Conservation (phyloP, 2,888 invertebrate genomes). For the Pyrrhosoma nymphula region DNA sequence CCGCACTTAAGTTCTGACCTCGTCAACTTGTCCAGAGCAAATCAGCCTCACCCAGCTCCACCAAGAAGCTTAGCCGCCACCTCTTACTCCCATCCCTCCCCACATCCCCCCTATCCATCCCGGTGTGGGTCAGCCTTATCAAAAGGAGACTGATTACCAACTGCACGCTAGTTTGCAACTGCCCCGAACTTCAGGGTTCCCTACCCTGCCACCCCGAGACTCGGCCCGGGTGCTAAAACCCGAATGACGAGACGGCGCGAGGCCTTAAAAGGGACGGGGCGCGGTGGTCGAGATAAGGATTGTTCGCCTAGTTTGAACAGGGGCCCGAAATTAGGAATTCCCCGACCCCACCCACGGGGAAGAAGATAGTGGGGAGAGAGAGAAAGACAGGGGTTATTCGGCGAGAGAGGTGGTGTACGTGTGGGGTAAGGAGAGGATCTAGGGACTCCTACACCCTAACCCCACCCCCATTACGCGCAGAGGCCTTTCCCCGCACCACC, state of each 20-base stretch:
- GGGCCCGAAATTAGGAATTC: slow-evolving; percentile 12
- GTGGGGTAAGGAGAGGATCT: too few relatives aligned
- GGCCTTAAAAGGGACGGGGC: not conserved
- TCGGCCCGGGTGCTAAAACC: slow-evolving; percentile 2
- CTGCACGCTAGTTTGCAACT: slow-evolving; percentile 45
- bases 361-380: not conserved
- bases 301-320: slow-evolving; percentile 27
- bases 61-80: not conserved
- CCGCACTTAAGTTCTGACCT: not conserved
- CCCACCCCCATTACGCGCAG: too few relatives aligned
- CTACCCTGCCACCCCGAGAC: not conserved
- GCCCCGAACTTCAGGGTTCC: not conserved
- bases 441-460: too few relatives aligned
- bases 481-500: too few relatives aligned
- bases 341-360: slow-evolving; percentile 26
- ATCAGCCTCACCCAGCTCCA: not conserved
- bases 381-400: not conserved
- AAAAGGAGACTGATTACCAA: slow-evolving; percentile 50
- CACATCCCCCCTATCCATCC: not conserved
- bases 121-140: not conserved
- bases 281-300: slow-evolving; percentile 17
- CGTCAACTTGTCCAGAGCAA: not conserved
- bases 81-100: not conserved
- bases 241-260: slow-evolving; percentile 22
- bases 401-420: not conserved